These are phyloP conservation scores for Antitype chi DNA, from an alignment of 2,888 invertebrate species.

Conservation along the genomic window DNA sequence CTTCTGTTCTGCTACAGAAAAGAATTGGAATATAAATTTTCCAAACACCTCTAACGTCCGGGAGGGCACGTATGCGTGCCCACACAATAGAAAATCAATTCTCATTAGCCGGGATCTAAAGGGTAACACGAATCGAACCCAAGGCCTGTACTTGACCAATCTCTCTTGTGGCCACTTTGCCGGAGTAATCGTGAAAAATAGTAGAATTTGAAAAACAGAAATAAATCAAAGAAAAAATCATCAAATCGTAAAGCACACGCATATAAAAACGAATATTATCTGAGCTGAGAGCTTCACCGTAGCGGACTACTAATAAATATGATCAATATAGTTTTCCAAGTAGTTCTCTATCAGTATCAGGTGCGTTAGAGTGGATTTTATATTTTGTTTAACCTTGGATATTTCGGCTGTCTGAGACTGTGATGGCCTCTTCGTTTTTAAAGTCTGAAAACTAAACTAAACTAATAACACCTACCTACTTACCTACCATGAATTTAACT, in stretches of 20 bases:
- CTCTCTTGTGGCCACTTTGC: not conserved
- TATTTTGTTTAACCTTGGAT: constrained; percentile 13
- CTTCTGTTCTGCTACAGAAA: not conserved
- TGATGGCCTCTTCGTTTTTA: not conserved
- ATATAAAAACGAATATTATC: constrained; percentile 24
- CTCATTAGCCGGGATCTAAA: too few relatives aligned
- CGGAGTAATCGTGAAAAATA: not conserved
- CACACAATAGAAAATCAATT: too few relatives aligned
- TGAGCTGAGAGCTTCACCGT: not conserved
- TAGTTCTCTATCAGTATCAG: constrained; percentile 21
- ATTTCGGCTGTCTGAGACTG: constrained; percentile 8
- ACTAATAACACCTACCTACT: not conserved
- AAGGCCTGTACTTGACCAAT: not conserved
- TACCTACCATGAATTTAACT: not conserved
- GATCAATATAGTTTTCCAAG: constrained; percentile 19
- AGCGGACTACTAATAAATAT: not conserved
- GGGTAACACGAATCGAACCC: not conserved
- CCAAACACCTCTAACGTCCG: too few relatives aligned
- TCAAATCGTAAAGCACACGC: constrained; percentile 7
- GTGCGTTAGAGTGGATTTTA: constrained; percentile 16
- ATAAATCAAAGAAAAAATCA: constrained; percentile 10
- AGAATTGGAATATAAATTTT: not conserved
- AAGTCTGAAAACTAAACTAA: not conserved
- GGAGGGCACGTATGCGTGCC: too few relatives aligned
- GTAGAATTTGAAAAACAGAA: constrained; percentile 1